Evolutionary conservation across 2,888 invertebrate species (phyloP).

Genomic region (Rhogogaster chlorosoma): DNA sequence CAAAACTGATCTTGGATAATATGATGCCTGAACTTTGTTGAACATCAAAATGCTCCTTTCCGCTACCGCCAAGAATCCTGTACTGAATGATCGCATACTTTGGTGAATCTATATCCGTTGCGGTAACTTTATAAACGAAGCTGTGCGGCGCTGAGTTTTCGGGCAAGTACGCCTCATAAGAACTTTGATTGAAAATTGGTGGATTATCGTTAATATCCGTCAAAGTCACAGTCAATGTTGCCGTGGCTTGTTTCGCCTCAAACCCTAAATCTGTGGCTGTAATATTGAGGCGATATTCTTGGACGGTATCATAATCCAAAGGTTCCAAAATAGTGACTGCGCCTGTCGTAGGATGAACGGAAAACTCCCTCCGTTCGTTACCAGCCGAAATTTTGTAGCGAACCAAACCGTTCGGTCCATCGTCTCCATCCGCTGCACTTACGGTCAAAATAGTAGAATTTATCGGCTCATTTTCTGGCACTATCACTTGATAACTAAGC

Average conservation of each 20-base stretch:
- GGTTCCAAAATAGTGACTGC: slow-evolving; percentile 88
- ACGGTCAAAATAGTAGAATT: slow-evolving; percentile 92
- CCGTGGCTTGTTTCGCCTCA: slow-evolving; percentile 87
- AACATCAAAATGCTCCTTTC: slow-evolving; percentile 88
- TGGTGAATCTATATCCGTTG: slow-evolving; percentile 92
- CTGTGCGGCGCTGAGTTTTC: slow-evolving; percentile 91
- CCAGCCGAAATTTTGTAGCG: slow-evolving; percentile 91
- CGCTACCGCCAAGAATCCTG: slow-evolving; percentile 88
- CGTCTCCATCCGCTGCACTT: slow-evolving; percentile 91
- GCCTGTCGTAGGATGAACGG: slow-evolving; percentile 88
- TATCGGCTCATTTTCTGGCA: slow-evolving; percentile 94
- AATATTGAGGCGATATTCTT: slow-evolving; percentile 92
- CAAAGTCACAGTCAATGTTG: slow-evolving; percentile 90
- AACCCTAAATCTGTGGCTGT: slow-evolving; percentile 93
- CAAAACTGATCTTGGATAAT: slow-evolving; percentile 87
- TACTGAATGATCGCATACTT: slow-evolving; percentile 93
- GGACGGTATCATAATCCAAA: slow-evolving; percentile 92
- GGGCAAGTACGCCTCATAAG: slow-evolving; percentile 88
- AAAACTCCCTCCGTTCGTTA: slow-evolving; percentile 89
- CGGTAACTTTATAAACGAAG: slow-evolving; percentile 87
- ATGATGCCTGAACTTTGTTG: slow-evolving; percentile 88
- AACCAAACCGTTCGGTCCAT: slow-evolving; percentile 94
- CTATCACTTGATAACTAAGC: slow-evolving; percentile 92
- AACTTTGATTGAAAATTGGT: slow-evolving; percentile 89
- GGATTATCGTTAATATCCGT: slow-evolving; percentile 97